These are phyloP conservation scores for Aelia acuminata DNA, from an alignment of 2,888 invertebrate species.

Conservation along the genomic window DNA sequence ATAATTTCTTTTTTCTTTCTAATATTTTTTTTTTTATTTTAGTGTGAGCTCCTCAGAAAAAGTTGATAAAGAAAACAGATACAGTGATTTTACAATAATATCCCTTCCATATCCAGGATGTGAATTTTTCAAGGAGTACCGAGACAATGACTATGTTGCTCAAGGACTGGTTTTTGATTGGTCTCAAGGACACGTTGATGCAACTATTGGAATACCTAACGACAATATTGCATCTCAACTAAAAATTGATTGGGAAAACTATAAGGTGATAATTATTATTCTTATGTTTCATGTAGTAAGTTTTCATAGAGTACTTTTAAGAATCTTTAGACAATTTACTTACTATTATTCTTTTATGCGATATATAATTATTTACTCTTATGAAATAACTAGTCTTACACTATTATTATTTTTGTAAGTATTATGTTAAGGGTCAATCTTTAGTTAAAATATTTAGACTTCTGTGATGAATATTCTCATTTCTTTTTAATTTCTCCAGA, in stretches of 20 bases:
- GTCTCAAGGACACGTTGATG: slow-evolving; percentile 79
- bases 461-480: not conserved
- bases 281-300: not conserved
- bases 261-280: slow-evolving; percentile 71
- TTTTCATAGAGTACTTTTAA: not conserved
- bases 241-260: slow-evolving; percentile 77
- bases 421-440: not conserved
- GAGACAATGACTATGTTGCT: slow-evolving; percentile 79
- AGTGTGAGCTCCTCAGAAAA: slow-evolving; percentile 88
- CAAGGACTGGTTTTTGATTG: slow-evolving; percentile 81
- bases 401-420: not conserved
- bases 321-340: not conserved
- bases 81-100: slow-evolving; percentile 79
- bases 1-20: too few species aligned
- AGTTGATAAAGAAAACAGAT: slow-evolving; percentile 83
- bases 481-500: too few species aligned
- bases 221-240: slow-evolving; percentile 72
- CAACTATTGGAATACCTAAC: slow-evolving; percentile 76
- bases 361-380: not conserved
- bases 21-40: slow-evolving; percentile 53
- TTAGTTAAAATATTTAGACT: not conserved
- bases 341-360: not conserved
- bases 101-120: slow-evolving; percentile 87
- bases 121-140: slow-evolving; percentile 84
- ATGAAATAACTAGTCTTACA: not conserved